Evolutionary conservation across 2,888 invertebrate genomes (phyloP).

Genomic region (Synanthedon andrenaeformis): DNA sequence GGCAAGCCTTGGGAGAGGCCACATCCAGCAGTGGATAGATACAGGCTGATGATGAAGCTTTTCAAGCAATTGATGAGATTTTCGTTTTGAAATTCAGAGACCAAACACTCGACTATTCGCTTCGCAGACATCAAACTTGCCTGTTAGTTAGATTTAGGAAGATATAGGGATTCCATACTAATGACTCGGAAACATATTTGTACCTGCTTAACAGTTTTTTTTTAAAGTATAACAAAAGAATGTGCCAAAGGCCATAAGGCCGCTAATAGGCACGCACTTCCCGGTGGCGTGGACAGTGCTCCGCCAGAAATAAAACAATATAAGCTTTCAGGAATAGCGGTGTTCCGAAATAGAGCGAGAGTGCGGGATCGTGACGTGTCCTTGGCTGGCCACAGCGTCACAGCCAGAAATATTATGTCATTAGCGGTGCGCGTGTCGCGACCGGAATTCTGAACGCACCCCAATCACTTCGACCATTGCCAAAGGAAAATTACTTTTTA

Average conservation of each 20-base stretch:
- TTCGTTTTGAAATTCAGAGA: too few species aligned
- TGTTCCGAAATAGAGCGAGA: constrained; percentile 44
- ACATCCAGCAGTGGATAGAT: too few species aligned
- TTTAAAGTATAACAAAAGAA: neutral
- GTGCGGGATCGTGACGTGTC: constrained; percentile 49
- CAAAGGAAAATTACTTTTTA: too few species aligned
- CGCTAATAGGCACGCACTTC: constrained; percentile 33
- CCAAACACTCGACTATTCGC: too few species aligned
- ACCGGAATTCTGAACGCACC: constrained; percentile 1
- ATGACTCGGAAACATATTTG: too few species aligned
- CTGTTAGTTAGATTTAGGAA: too few species aligned
- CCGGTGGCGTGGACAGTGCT: constrained; percentile 52
- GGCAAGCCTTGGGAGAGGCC: too few species aligned
- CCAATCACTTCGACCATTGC: constrained; percentile 1
- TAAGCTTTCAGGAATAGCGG: constrained; percentile 63
- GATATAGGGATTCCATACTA: too few species aligned
- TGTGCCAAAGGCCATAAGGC: constrained; percentile 9
- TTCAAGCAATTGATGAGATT: too few species aligned
- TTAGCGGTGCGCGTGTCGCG: constrained; percentile 23
- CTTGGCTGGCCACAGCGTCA: constrained; percentile 37
- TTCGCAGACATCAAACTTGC: too few species aligned
- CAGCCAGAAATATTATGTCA: constrained; percentile 47
- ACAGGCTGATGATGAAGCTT: too few species aligned
- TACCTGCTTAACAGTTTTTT: too few species aligned
- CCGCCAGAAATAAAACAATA: constrained; percentile 62